Percentiles rank a stretch among this genome's conserved stretches.
These are phyloP conservation scores for Taxidea taxus DNA, from an alignment of 2,113 vertebrate species.

Conservation along the genomic window DNA sequence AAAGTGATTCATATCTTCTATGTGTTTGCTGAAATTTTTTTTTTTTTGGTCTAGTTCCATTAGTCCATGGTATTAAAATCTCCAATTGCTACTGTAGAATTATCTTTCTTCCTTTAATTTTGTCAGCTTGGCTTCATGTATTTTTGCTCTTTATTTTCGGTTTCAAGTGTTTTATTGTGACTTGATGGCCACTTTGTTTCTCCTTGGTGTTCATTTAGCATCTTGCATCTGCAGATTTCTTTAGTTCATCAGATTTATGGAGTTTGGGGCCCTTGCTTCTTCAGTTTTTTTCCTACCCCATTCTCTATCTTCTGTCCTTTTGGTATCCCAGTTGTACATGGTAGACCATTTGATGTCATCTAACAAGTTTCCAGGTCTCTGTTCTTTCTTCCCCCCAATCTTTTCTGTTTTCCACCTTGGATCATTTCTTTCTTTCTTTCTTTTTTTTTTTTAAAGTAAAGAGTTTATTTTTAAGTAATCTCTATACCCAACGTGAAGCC, in stretches of 20 bases:
- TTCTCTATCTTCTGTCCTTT: background rate
- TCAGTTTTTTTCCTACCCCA: background rate
- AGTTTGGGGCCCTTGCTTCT: background rate
- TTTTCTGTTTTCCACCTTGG: background rate
- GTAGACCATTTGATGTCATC: background rate
- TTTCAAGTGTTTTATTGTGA: background rate
- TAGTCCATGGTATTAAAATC: background rate
- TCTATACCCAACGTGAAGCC: background rate
- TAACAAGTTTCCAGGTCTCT: background rate
- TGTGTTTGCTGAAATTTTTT: background rate
- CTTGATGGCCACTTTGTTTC: background rate
- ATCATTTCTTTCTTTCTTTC: background rate
- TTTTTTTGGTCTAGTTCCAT: background rate
- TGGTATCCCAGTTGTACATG: background rate
- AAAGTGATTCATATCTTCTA: background rate
- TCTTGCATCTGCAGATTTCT: background rate
- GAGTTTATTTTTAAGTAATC: background rate
- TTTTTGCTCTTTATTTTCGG: background rate
- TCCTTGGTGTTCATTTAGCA: background rate
- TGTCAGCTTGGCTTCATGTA: background rate
- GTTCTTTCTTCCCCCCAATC: background rate
- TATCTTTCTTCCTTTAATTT: background rate
- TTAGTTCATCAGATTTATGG: background rate
- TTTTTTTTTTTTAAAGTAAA: background rate
- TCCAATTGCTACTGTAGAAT: background rate